These are phyloP conservation scores for Tinea pellionella DNA, from an alignment of 2,888 invertebrate genomes.

Conservation along the genomic window DNA sequence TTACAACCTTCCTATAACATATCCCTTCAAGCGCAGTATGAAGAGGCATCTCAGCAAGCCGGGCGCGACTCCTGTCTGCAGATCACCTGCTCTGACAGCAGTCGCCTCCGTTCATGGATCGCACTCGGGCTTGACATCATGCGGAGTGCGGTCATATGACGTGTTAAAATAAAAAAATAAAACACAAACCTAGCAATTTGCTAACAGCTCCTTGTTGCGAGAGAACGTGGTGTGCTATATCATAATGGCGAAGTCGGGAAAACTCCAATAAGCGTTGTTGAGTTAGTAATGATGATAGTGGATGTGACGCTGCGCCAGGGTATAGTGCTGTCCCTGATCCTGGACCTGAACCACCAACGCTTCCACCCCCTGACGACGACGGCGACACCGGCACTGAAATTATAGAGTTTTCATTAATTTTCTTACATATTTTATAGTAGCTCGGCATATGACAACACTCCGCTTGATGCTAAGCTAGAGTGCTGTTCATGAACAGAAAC, in stretches of 20 bases:
- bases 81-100: too few species aligned
- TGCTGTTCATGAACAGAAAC: too few species aligned
- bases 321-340: conserved; percentile 58
- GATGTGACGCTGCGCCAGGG: conserved; percentile 65
- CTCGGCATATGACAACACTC: too few species aligned
- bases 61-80: too few species aligned
- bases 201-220: conserved; percentile 93
- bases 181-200: conserved; percentile 89
- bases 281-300: conserved; percentile 78
- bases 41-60: too few species aligned
- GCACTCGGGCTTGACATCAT: too few species aligned
- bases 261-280: conserved; percentile 85
- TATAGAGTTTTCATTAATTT: conserved; percentile 14
- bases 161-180: too few species aligned
- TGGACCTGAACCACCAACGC: conserved; percentile 28
- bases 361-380: conserved; percentile 57
- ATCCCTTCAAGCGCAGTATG: too few species aligned
- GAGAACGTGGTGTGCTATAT: conserved; percentile 90
- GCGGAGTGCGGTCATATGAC: too few species aligned
- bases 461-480: background rate
- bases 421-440: background rate
- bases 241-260: conserved; percentile 87
- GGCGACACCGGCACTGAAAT: conserved; percentile 69
- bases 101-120: too few species aligned
- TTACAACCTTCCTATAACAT: too few species aligned